Evolutionary conservation across 2,113 vertebrate genomes (phyloP).

Genomic region (Lanius ludovicianus): DNA sequence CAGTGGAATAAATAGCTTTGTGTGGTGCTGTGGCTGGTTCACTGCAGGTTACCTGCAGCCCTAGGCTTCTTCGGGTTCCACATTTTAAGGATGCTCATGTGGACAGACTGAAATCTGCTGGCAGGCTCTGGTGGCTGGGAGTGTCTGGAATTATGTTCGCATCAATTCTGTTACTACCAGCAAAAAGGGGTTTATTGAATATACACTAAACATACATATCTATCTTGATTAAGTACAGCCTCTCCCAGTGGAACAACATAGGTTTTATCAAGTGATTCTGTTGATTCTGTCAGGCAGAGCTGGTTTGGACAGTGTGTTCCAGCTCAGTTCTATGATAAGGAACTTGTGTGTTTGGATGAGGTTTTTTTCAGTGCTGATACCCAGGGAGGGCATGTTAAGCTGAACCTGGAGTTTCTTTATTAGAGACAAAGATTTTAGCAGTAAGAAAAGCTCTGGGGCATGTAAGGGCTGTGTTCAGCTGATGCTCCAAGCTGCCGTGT

Average conservation of each 20-base stretch:
- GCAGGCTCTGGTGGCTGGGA: background rate
- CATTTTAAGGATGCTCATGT: background rate
- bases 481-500: background rate
- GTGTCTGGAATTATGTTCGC: background rate
- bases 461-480: background rate
- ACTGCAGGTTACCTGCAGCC: background rate
- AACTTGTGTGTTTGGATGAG: background rate
- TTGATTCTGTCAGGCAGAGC: slow-evolving; percentile 35
- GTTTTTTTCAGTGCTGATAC: background rate
- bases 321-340: background rate
- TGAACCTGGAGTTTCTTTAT: background rate
- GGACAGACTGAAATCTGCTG: background rate
- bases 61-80: background rate
- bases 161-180: background rate
- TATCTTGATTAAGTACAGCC: background rate
- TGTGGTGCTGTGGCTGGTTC: background rate
- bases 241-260: background rate
- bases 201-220: background rate
- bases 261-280: slow-evolving; percentile 29
- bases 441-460: background rate
- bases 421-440: background rate
- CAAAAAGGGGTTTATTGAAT: background rate
- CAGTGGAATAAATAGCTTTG: background rate
- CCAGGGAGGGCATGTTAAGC: background rate
- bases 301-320: background rate